Evolutionary conservation across 2,113 vertebrate species (phyloP), one percentile per base, ranked within the genome.

Genomic region (Carollia perspicillata): DNA sequence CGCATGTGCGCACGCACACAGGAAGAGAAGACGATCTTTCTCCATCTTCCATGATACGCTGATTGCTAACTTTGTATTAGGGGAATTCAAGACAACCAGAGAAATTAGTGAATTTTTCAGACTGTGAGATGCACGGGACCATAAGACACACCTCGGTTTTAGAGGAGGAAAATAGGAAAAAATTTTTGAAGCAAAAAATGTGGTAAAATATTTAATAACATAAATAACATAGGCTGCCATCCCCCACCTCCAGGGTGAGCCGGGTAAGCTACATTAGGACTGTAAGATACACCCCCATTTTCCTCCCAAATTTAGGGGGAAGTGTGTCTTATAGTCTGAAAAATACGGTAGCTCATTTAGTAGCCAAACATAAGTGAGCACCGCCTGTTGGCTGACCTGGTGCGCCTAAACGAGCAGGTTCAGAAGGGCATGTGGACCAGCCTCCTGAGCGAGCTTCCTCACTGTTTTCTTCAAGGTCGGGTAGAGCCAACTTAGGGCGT

Each of bases 21-120:
- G 8, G 18, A 42, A 72, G 33, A 87, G 55, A 90, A 78, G 68
- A 60, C 9, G 40, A n/a, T 66, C 35, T 94, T 87, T 84, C 40
- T 89, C 63, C 14, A 51, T 40, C 35, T 85, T 65, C 74, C 33
- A 28, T 63, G 23, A 89, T 58, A 74, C 3, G 63, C 5, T 44
- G 53, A 84, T 95, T 74, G 35, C 53, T 88, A 88, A 94, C 44
- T 95, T 87, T 44, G 33, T 84, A 72, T 40, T 63, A 93, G 78
- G 63, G 44, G 63, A 81, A 95, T 69, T 63, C 74, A 91, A 84
- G 63, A 42, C 11, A 80, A 65, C 74, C 71, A 85, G 74, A 37
- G n/a, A 93, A 94, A 95, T 83, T 51, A 51, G 14, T 3, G 16
- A 51, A 51, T 51, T 51, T 51, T 51, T 49, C 47, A 3, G 47